Evolutionary conservation across 2,113 vertebrate species (phyloP).

Genomic region (Tyto alba): DNA sequence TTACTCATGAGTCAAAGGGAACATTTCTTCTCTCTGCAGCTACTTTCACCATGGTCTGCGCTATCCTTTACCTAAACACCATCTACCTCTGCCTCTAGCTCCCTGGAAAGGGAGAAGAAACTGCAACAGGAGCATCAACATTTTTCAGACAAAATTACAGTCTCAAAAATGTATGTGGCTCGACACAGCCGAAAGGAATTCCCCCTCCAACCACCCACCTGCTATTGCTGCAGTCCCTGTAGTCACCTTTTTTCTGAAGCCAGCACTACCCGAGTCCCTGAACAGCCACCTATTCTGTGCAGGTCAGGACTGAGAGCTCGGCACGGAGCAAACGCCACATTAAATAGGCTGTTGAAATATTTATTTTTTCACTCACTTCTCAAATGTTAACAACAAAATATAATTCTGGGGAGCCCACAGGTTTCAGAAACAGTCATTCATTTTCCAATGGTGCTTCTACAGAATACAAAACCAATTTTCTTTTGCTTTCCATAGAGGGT

Average conservation of each 20-base stretch:
- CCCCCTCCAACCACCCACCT: not conserved
- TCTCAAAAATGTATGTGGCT: not conserved
- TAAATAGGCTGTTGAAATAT: conserved; percentile 56
- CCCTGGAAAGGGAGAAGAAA: not conserved
- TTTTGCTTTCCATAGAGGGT: not conserved
- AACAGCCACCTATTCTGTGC: not conserved
- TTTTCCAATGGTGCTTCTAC: not conserved
- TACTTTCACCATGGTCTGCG: not conserved
- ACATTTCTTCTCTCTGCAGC: not conserved
- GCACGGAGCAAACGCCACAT: not conserved
- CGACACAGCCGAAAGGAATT: not conserved
- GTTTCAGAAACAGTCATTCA: not conserved
- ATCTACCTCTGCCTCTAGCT: not conserved
- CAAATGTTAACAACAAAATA: conserved; percentile 24
- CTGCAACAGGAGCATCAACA: not conserved
- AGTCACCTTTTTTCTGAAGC: not conserved
- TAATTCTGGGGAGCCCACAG: conserved; percentile 31
- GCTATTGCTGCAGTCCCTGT: not conserved
- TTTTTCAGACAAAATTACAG: not conserved
- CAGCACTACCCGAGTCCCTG: not conserved
- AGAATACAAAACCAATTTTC: not conserved
- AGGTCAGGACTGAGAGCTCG: not conserved
- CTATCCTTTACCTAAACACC: not conserved
- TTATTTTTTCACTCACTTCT: conserved; percentile 71
- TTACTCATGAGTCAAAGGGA: not conserved